Evolutionary conservation across 2,113 vertebrate genomes (phyloP).

Genomic region (Hylia prasina): DNA sequence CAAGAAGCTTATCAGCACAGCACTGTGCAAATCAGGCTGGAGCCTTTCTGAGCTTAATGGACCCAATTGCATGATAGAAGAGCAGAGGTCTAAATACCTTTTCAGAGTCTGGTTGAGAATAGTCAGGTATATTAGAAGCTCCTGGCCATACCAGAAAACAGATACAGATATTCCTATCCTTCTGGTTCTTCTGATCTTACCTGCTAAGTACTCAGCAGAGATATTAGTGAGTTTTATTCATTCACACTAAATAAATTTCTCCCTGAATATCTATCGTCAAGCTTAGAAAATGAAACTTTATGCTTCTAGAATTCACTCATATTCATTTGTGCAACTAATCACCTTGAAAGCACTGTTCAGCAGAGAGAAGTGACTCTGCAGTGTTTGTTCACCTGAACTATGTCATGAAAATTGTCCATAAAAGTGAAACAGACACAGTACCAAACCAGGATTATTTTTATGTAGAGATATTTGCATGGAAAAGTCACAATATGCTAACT

Average conservation of each 20-base stretch:
- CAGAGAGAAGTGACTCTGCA: neutral
- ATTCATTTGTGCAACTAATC: neutral
- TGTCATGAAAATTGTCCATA: neutral
- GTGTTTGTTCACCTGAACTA: neutral
- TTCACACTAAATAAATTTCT: neutral
- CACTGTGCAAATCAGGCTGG: neutral
- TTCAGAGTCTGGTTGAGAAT: neutral
- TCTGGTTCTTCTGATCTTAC: neutral
- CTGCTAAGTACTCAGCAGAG: neutral
- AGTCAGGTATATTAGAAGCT: neutral
- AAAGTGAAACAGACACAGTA: neutral
- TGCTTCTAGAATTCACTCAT: neutral
- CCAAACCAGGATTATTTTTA: neutral
- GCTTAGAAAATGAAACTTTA: neutral
- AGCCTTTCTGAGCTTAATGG: neutral
- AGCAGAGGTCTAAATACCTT: neutral
- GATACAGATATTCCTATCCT: neutral
- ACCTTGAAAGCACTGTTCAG: neutral
- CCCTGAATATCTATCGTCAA: neutral
- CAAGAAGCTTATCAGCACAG: neutral
- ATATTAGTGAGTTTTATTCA: neutral
- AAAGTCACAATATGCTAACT: neutral
- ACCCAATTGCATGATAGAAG: neutral
- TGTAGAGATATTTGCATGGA: neutral
- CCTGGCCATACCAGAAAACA: neutral